Conservation (phyloP, 2,113 vertebrate species). For the Salvelinus sp. region DNA sequence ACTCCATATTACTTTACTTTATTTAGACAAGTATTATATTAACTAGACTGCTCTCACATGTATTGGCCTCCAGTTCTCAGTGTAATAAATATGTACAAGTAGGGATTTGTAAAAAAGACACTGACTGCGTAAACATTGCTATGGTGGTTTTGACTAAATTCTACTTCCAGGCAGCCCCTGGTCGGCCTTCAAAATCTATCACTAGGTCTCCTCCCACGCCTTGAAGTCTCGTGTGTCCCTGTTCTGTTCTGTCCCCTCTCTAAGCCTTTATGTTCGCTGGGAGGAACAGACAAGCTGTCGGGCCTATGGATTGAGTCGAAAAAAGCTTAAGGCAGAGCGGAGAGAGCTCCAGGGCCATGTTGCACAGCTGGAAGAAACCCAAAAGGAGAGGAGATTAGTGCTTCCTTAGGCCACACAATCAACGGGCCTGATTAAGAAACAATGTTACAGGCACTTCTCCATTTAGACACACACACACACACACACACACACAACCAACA, state of each 20-base stretch:
- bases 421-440: constrained; percentile 11
- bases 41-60: no score
- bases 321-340: not conserved
- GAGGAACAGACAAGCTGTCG: not conserved
- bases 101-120: no score
- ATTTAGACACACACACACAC: not conserved
- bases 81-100: no score
- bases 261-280: not conserved
- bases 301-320: not conserved
- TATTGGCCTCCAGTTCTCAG: no score
- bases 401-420: not conserved
- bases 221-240: not conserved
- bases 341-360: not conserved
- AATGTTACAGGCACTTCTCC: constrained; percentile 1
- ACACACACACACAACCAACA: constrained; percentile 2
- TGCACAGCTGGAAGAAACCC: constrained; percentile 12
- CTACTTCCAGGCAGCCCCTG: no score
- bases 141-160: no score
- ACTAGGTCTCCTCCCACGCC: not conserved
- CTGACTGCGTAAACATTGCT: no score
- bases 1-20: no score
- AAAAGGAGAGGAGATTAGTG: not conserved
- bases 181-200: no score
- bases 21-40: no score
- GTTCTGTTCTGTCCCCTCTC: not conserved